A percentile compares a stretch with the other conserved stretches of the same genome.
Conservation (phyloP, 1,140 invertebrate species). For the Samia ricini region DNA sequence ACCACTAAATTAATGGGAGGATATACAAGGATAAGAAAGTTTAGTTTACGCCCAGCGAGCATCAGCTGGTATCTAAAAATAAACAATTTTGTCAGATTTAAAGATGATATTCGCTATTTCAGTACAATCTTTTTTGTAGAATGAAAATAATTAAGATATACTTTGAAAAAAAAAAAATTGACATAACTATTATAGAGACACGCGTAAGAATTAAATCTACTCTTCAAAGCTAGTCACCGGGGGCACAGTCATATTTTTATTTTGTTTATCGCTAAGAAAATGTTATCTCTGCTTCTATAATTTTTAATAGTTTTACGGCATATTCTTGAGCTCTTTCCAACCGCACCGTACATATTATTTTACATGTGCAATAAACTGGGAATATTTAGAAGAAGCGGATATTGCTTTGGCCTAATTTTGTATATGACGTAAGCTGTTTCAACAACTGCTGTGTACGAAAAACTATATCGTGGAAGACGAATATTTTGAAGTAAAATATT, state of each 20-base stretch:
- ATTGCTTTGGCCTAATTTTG: not conserved
- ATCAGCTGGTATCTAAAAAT: too few species aligned
- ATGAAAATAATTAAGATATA: not conserved
- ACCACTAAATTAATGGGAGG: too few species aligned
- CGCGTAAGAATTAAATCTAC: not conserved
- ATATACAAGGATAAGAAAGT: too few species aligned
- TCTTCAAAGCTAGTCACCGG: conserved; percentile 1
- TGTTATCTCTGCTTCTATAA: not conserved
- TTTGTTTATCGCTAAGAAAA: not conserved
- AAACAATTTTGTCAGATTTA: too few species aligned
- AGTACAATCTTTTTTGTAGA: too few species aligned
- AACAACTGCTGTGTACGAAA: not conserved
- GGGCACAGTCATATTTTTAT: not conserved
- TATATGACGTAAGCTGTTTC: not conserved
- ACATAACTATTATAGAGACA: not conserved
- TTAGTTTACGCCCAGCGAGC: too few species aligned
- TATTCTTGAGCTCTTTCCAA: conserved; percentile 7
- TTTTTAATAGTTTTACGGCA: conserved; percentile 4
- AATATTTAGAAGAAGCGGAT: not conserved
- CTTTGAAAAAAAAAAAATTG: not conserved
- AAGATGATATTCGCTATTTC: not conserved
- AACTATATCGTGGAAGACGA: not conserved
- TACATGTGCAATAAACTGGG: conserved; percentile 1
- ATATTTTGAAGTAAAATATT: too few species aligned
- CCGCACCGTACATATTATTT: not conserved